Base-by-base conservation (phyloP, 2,797 vertebrate genomes). In the Myiothlypis coronata region DNA sequence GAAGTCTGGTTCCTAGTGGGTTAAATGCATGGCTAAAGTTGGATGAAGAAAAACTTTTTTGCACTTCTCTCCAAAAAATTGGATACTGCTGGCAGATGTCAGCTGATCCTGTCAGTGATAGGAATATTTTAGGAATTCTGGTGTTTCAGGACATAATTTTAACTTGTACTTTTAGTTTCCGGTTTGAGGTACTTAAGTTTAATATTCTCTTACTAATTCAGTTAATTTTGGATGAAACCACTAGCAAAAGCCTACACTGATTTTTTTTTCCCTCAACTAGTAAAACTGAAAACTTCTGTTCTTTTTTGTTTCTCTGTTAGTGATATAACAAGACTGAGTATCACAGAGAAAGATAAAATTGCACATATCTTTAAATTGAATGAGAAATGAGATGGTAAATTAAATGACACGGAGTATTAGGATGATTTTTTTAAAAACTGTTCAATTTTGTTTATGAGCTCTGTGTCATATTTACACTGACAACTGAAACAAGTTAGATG, bases 21-120 rank as follows among this genome's bases (percentile, higher is more conserved):
- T 90, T 82, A 96, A 96, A 94, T 72, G 74, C 89, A 67, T 94
- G 93, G 63, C 86, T 93, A 50, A 67, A 85, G 93, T 78, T 96
- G 82, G 90, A 86, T 90, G 70, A 96, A 92, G 83, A 96, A 84
- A 92, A 94, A 57, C 14, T 77, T 71, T 76, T 95, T 95, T 97
- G 97, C 97, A 98, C 97, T 97, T 96, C 96, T 95, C 46, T 94
- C 94, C 96, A 90, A 83, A 96, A 97, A 63, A 41, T 94, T 84
- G 89, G 52, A 65, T 83, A 34, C 79, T 46, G 95, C 72, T 96
- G 92, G 60, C 76, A 92, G 47, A 74, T 88, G 86, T 95, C 55
- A 59, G 64, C 92, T 96, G 80, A 22, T 95, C 91, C 50, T 84
- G 89, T 92, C 77, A 63, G 61, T 89, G 84, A 72, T 83, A 95